A percentile compares a stretch with the other conserved stretches of the same genome.
Conservation (phyloP, 2,797 vertebrate genomes). For the Cheracebus regulus region DNA sequence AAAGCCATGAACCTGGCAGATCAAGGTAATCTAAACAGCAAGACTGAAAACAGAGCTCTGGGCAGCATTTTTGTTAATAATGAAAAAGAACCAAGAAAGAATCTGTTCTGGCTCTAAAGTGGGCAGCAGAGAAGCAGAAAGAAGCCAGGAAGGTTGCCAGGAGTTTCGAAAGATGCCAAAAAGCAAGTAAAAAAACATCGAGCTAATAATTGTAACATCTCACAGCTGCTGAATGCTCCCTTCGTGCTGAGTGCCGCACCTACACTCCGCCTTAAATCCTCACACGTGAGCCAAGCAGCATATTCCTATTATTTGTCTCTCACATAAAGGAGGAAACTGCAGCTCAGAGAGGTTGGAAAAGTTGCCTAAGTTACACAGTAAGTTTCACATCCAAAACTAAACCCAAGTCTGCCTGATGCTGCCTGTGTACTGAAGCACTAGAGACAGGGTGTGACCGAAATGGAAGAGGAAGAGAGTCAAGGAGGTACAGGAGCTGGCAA, state of each 20-base stretch:
- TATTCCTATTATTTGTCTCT: background rate
- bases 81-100: constrained; percentile 3
- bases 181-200: background rate
- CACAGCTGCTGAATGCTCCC: background rate
- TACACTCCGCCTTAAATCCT: background rate
- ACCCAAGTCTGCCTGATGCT: background rate
- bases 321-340: background rate
- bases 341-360: background rate
- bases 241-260: background rate
- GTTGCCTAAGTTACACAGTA: background rate
- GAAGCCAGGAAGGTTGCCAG: constrained; percentile 2
- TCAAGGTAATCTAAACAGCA: background rate
- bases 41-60: background rate
- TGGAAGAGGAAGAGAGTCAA: background rate
- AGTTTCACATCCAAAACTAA: background rate
- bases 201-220: background rate
- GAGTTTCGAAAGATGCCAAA: constrained; percentile 9
- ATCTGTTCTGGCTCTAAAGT: background rate
- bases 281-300: background rate
- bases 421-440: background rate
- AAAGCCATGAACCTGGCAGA: background rate
- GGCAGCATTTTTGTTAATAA: background rate
- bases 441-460: background rate
- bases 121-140: background rate
- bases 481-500: background rate